These are phyloP conservation scores for Calameuta idolon DNA, from an alignment of 2,888 invertebrate species.

Conservation along the genomic window DNA sequence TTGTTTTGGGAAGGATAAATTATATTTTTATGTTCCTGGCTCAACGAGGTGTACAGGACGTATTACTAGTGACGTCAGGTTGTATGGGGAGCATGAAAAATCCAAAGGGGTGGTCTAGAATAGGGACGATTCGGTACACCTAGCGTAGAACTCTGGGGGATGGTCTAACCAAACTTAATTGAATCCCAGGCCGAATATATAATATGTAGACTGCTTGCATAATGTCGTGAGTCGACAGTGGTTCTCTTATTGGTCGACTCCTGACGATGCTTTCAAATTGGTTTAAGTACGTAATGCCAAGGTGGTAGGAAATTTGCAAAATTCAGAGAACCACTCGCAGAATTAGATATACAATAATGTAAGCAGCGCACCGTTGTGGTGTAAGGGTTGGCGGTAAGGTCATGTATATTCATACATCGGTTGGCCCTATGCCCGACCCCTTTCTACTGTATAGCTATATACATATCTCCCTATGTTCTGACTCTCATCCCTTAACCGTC, in stretches of 20 bases:
- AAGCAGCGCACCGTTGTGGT: constrained; percentile 66
- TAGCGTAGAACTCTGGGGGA: constrained; percentile 33
- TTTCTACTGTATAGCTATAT: constrained; percentile 36
- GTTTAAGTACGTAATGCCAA: constrained; percentile 7
- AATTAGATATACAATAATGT: constrained; percentile 69
- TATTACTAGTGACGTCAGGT: not conserved
- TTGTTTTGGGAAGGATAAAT: too few relatives aligned
- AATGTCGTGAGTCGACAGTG: constrained; percentile 61
- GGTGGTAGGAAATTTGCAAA: constrained; percentile 32
- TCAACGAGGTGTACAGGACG: not conserved
- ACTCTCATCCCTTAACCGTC: constrained; percentile 26
- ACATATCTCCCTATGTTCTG: constrained; percentile 62
- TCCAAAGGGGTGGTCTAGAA: not conserved
- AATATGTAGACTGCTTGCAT: constrained; percentile 68
- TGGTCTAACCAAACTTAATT: constrained; percentile 67
- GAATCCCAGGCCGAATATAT: constrained; percentile 68
- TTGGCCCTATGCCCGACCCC: constrained; percentile 43
- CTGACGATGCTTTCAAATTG: constrained; percentile 23
- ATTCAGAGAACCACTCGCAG: constrained; percentile 64
- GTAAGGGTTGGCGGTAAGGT: constrained; percentile 66
- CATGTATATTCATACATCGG: constrained; percentile 67
- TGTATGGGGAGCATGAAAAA: not conserved
- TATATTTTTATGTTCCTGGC: too few relatives aligned
- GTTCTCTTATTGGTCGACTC: constrained; percentile 40
- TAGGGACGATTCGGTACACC: constrained; percentile 48